Conservation (phyloP, 2,888 invertebrate genomes). For the Myopa tessellatipennis region DNA sequence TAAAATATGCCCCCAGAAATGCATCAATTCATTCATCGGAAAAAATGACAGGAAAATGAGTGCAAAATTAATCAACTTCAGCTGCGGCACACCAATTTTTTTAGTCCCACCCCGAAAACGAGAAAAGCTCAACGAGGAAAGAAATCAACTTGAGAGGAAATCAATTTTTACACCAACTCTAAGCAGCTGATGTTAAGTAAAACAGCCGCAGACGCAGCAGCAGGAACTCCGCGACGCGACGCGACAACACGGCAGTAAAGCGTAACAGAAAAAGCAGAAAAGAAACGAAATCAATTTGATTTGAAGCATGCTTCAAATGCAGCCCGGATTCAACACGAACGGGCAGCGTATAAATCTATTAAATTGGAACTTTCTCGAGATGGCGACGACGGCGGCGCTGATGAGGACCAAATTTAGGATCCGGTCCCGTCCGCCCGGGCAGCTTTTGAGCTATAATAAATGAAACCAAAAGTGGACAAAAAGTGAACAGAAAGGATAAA, state of each 20-base stretch:
- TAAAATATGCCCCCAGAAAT: too few species aligned
- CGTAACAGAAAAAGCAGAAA: background rate
- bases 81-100: too few species aligned
- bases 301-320: background rate
- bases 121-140: background rate
- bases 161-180: background rate
- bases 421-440: background rate
- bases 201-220: too few species aligned
- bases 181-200: too few species aligned
- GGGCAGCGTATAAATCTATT: background rate
- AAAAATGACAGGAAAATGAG: too few species aligned
- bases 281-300: slow-evolving; percentile 1
- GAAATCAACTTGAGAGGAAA: background rate
- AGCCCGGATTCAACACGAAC: background rate
- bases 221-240: background rate
- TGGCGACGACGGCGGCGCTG: background rate
- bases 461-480: background rate
- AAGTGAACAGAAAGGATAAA: background rate
- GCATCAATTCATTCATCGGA: too few species aligned
- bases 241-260: background rate
- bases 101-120: too few species aligned
- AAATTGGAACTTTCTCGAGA: slow-evolving; percentile 8
- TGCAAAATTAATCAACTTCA: too few species aligned
- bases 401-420: background rate
- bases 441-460: background rate